Conservation (phyloP, 2,113 vertebrate species). For the Lepidothrix coronata region DNA sequence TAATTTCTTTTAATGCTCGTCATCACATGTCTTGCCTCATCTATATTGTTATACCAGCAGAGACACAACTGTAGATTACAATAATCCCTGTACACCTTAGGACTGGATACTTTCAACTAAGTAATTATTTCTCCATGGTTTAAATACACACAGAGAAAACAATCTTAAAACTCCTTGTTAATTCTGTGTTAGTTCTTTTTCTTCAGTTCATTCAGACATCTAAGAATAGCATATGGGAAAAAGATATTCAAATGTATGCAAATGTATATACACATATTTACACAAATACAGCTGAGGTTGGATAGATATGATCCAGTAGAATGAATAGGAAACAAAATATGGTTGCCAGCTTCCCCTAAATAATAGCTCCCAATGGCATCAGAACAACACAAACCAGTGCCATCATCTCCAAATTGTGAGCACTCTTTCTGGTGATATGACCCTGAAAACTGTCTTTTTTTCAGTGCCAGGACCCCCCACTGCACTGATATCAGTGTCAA, state of each 20-base stretch:
- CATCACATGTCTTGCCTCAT: neutral
- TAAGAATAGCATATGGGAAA: neutral
- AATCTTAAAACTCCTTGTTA: neutral
- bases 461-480: neutral
- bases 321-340: neutral
- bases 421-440: neutral
- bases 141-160: neutral
- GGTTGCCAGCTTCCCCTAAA: neutral
- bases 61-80: neutral
- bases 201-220: neutral
- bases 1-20: neutral
- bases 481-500: neutral
- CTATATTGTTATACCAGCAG: neutral
- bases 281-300: conserved; percentile 11
- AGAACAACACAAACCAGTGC: neutral
- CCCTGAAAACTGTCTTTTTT: neutral
- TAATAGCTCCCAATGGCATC: neutral
- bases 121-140: neutral
- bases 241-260: conserved; percentile 43
- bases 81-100: neutral
- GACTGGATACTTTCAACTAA: neutral
- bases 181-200: neutral
- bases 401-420: neutral
- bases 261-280: conserved; percentile 9
- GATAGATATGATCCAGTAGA: neutral